Conservation (phyloP, 2,113 vertebrate species). For the Elaphurus davidianus region DNA sequence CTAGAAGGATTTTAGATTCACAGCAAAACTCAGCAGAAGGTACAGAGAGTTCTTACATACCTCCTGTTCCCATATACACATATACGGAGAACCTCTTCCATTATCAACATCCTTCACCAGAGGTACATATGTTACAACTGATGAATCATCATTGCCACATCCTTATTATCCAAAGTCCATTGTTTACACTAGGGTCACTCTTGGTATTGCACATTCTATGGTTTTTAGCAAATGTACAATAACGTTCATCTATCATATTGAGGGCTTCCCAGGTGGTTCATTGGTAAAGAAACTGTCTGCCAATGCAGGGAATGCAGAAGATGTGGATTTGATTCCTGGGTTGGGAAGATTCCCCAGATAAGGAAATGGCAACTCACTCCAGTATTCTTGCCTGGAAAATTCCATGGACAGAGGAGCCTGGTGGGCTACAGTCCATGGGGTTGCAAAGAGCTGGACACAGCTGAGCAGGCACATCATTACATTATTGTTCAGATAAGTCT, state of each 20-base stretch:
- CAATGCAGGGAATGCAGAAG: neutral
- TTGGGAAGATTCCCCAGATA: neutral
- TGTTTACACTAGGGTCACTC: neutral
- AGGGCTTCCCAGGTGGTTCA: neutral
- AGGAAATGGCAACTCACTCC: neutral
- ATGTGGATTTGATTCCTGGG: neutral
- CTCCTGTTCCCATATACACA: neutral
- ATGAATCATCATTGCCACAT: neutral
- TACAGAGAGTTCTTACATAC: neutral
- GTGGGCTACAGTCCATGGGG: neutral
- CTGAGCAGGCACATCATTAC: neutral
- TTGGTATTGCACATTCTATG: neutral
- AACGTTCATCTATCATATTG: neutral
- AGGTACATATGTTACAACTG: neutral
- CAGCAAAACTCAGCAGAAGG: neutral
- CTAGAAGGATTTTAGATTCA: neutral
- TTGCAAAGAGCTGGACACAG: neutral
- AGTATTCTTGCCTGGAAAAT: neutral
- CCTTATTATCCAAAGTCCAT: neutral
- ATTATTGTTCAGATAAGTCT: neutral
- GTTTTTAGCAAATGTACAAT: neutral
- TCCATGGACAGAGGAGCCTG: neutral
- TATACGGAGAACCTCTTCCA: accelerated
- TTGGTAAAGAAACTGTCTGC: neutral
- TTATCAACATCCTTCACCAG: too few species aligned